Evolutionary conservation across 2,888 invertebrate genomes (phyloP).

Genomic region (Cephus nigrinus): DNA sequence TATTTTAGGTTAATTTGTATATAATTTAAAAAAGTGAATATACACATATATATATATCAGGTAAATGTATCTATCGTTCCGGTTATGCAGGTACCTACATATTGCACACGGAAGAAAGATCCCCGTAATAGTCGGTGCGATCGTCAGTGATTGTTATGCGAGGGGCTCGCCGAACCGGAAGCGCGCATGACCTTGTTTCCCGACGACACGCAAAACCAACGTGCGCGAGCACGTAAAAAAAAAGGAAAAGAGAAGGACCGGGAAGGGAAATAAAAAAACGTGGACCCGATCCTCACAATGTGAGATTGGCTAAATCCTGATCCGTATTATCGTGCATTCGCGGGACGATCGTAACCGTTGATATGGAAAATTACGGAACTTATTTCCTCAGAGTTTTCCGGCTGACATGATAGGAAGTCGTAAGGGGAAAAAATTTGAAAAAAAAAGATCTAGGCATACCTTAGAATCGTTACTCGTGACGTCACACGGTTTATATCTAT

Average conservation of each 20-base stretch:
- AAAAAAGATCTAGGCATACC: not conserved
- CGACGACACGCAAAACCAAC: not conserved
- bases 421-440: not conserved
- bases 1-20: not conserved
- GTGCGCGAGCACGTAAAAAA: not conserved
- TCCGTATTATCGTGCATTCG: not conserved
- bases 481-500: too few relatives aligned
- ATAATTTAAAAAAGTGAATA: not conserved
- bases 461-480: not conserved
- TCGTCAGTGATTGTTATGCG: conserved; percentile 22
- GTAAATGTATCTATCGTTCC: not conserved
- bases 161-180: conserved; percentile 25
- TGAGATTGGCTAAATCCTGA: not conserved
- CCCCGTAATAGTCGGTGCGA: not conserved
- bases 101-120: not conserved
- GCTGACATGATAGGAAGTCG: not conserved
- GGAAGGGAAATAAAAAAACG: not conserved
- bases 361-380: not conserved
- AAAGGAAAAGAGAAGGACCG: not conserved
- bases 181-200: conserved; percentile 29
- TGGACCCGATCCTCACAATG: not conserved
- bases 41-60: not conserved
- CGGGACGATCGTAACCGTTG: not conserved
- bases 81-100: not conserved
- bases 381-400: not conserved